Evolutionary conservation across 2,797 vertebrate species (phyloP).

Genomic region (Threskiornis aethiopicus): DNA sequence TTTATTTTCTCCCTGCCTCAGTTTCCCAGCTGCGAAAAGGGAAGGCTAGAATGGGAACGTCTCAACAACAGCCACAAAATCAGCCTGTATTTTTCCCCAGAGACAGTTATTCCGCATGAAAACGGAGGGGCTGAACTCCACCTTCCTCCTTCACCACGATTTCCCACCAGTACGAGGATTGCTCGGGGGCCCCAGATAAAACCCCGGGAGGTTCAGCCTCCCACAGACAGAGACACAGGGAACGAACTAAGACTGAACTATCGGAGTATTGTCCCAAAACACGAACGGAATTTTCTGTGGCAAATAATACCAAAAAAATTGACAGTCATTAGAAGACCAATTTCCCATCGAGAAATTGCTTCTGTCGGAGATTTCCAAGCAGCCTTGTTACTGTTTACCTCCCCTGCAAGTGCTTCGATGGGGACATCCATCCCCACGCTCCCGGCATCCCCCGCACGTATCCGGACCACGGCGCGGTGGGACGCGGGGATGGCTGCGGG

Average conservation of each 20-base stretch:
- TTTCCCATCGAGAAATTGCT: neutral
- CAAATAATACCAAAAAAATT: neutral
- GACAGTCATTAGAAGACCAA: neutral
- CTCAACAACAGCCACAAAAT: neutral
- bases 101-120: neutral
- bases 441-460: neutral
- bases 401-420: neutral
- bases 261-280: neutral
- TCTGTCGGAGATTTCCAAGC: neutral
- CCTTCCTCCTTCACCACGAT: neutral
- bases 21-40: neutral
- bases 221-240: neutral
- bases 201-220: neutral
- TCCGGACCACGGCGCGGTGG: neutral
- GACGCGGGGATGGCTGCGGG: accelerated
- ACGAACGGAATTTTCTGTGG: neutral
- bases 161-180: neutral
- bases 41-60: accelerated
- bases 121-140: neutral
- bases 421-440: neutral
- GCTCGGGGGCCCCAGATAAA: neutral
- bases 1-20: neutral
- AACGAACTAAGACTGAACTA: neutral
- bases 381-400: neutral
- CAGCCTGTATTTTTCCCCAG: neutral